A percentile compares a stretch with the other conserved stretches of the same genome.
Conservation (phyloP, 2,888 invertebrate genomes). For the Eutolmus rufibarbis region DNA sequence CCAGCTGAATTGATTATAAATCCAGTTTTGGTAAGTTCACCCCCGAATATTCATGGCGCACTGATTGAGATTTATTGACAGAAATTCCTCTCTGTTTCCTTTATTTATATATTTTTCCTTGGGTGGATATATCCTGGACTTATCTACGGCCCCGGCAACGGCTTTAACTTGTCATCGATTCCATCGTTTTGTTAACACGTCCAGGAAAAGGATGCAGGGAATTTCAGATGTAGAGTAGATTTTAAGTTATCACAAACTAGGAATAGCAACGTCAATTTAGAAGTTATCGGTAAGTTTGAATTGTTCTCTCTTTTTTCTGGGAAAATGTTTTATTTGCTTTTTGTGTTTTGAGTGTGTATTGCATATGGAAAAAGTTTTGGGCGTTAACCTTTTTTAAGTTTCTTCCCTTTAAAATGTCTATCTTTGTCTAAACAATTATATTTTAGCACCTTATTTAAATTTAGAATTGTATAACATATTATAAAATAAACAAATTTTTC, state of each 20-base stretch:
- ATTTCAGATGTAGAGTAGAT: constrained; percentile 80
- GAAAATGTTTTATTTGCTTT: background rate
- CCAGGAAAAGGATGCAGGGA: constrained; percentile 73
- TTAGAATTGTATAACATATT: too few relatives aligned
- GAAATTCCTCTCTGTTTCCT: constrained; percentile 44
- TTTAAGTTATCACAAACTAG: constrained; percentile 79
- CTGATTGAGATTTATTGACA: background rate
- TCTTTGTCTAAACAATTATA: too few relatives aligned
- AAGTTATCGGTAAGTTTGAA: constrained; percentile 75
- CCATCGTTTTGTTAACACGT: background rate
- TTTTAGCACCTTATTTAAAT: too few relatives aligned
- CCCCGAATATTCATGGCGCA: background rate
- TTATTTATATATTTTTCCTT: constrained; percentile 48
- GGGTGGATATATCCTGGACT: background rate
- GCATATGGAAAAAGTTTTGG: too few relatives aligned
- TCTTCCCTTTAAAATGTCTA: too few relatives aligned
- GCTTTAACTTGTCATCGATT: background rate
- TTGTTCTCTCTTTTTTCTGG: background rate
- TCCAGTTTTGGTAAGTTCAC: constrained; percentile 65
- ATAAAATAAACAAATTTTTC: too few relatives aligned
- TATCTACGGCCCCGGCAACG: background rate
- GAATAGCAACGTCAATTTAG: constrained; percentile 78
- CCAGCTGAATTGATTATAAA: constrained; percentile 70
- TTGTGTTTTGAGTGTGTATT: background rate
- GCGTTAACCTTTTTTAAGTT: too few relatives aligned